A percentile compares a stretch with the other conserved stretches of the same genome.
phyloP scores from a whole-genome alignment of 2,888 invertebrate species.

The Lymantria monacha region DNA sequence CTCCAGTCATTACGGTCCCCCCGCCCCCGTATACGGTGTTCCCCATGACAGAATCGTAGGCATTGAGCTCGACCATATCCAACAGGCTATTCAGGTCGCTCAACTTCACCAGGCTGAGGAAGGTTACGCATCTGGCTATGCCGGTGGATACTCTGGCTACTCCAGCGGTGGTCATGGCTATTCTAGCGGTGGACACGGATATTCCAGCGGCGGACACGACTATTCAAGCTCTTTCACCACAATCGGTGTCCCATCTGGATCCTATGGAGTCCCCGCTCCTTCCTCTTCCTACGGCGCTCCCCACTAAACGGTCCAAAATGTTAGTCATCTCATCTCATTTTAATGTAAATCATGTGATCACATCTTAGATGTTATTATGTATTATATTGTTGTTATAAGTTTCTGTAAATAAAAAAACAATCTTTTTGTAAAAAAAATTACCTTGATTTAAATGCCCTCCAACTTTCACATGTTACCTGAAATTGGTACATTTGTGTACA shows the following conservation, averaged over 20 bases:
- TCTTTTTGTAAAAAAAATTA: slow-evolving; percentile 45
- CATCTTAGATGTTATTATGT: slow-evolving; percentile 72
- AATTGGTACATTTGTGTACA: slow-evolving; percentile 22
- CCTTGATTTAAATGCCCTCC: slow-evolving; percentile 26
- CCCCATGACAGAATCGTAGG: slow-evolving; percentile 88
- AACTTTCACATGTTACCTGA: slow-evolving; percentile 30
- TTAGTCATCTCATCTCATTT: slow-evolving; percentile 72
- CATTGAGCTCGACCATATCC: slow-evolving; percentile 91
- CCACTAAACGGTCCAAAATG: slow-evolving; percentile 58
- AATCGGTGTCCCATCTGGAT: slow-evolving; percentile 72
- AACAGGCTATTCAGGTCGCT: slow-evolving; percentile 93
- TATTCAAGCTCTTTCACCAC: slow-evolving; percentile 52
- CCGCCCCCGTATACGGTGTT: slow-evolving; percentile 86
- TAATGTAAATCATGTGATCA: slow-evolving; percentile 76
- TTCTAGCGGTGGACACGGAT: slow-evolving; percentile 41
- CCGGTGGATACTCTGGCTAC: slow-evolving; percentile 56
- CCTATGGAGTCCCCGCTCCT: slow-evolving; percentile 70
- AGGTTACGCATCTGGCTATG: slow-evolving; percentile 63
- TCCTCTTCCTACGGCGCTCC: slow-evolving; percentile 74
- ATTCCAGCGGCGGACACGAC: slow-evolving; percentile 60
- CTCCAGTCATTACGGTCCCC: slow-evolving; percentile 87
- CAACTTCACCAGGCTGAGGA: slow-evolving; percentile 90
- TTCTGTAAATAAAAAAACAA: slow-evolving; percentile 80
- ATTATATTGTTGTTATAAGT: slow-evolving; percentile 74
- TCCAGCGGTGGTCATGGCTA: slow-evolving; percentile 39